Conservation (phyloP, 2,888 invertebrate genomes). For the Megalurothrips usitatus region DNA sequence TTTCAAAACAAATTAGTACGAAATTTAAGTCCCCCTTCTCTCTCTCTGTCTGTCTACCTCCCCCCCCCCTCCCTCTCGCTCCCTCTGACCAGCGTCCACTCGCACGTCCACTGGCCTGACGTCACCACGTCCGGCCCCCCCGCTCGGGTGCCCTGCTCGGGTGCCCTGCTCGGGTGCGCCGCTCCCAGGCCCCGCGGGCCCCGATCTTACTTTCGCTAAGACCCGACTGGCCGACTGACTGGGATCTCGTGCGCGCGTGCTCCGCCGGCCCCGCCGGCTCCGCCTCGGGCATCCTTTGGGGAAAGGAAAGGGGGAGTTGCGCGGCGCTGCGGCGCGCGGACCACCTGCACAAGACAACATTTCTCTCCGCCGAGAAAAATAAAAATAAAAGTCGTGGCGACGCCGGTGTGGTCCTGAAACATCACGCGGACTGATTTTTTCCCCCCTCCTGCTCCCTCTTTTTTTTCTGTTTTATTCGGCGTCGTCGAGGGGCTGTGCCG, state of each 20-base stretch:
- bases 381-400: too few species aligned
- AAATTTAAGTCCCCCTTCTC: not conserved
- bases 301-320: not conserved
- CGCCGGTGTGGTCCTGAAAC: too few species aligned
- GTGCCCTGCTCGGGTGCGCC: not conserved
- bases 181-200: not conserved
- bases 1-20: too few species aligned
- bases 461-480: too few species aligned
- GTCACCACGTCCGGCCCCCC: not conserved
- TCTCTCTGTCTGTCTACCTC: not conserved
- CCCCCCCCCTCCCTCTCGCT: not conserved
- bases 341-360: not conserved
- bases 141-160: not conserved
- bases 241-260: not conserved
- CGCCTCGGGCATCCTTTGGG: not conserved
- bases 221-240: not conserved
- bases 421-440: too few species aligned
- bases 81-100: not conserved
- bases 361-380: too few species aligned
- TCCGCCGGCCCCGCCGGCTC: not conserved
- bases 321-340: not conserved
- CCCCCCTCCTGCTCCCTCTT: too few species aligned
- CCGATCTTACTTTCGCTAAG: constrained; percentile 5
- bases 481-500: too few species aligned
- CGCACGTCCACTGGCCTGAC: not conserved